Base-by-base conservation (phyloP, 1,140 invertebrate species). In the Atta cephalotes region DNA sequence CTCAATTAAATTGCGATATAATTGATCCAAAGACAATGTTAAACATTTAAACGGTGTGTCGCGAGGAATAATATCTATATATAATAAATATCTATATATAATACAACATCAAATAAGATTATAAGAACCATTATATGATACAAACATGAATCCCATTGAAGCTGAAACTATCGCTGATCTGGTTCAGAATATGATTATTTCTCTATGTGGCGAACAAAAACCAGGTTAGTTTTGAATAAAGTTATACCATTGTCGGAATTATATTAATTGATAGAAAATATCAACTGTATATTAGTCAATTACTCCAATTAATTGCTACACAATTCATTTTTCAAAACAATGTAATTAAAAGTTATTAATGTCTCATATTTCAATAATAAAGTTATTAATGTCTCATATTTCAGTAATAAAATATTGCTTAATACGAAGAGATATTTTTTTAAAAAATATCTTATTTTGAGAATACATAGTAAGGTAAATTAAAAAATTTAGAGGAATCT, bases 181-280 rank as follows among this genome's bases (percentile, higher is more conserved):
- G 3, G 90, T 95, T 45, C 94, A 95, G 71, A 95, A 95, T 91
- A 92, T 95, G 89, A 92, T 95, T 65, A 80, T 92, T 78, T 95
- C 94, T 4, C 65, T 95, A 62, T 94, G 93, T 62, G 94, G 94
- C 14, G 94, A 95, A 78, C 94, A 95, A 85, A 94, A 94, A 51
- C 93, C 93, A 94, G 95, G 95, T 95, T 89, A 92, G 88, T 31
- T 66, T 28, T 1, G 1, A 12, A 35, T 1, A 1, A 12, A 35
- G 14, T 12, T 80, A 7, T 9, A 62, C 0, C 16, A 16, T 18
- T 58, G 12, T 3, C 7, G 14, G 7, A 18, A 45, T 21, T 21
- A 21, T 31, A 56, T 78, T 45, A 35, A 35, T 5, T 35, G 31
- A 35, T 70, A 71, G 45, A 62, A 74, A 70, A 14, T 28, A n/a